phyloP scores from a whole-genome alignment of 2,888 invertebrate genomes.

The Luffia ferchaultella region DNA sequence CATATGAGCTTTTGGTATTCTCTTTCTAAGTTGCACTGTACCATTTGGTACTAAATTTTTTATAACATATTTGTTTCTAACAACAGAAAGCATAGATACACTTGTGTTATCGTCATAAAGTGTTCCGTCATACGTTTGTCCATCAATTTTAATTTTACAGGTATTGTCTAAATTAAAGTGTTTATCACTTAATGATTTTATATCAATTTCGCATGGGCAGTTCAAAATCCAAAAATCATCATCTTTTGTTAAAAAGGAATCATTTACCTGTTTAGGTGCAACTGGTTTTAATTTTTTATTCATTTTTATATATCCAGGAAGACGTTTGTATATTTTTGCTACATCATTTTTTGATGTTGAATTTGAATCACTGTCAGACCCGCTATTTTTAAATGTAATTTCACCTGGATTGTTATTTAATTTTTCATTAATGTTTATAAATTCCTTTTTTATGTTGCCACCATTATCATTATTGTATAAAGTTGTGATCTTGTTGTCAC shows the following conservation, averaged over 20 bases:
- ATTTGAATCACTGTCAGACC: no score
- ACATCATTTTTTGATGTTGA: no score
- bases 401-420: no score
- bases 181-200: constrained; percentile 23
- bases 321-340: no score
- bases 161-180: constrained; percentile 28
- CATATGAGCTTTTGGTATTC: constrained; percentile 38
- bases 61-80: constrained; percentile 21
- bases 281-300: constrained; percentile 24
- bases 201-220: constrained; percentile 33
- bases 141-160: constrained; percentile 38
- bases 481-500: no score
- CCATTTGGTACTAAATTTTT: constrained; percentile 26
- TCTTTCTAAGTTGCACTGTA: constrained; percentile 29
- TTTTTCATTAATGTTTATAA: no score
- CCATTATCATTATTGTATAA: no score
- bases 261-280: constrained; percentile 12
- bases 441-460: no score
- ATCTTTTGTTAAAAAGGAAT: constrained; percentile 22
- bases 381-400: no score
- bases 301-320: constrained; percentile 25
- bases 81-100: constrained; percentile 9
- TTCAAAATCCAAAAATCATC: constrained; percentile 43
- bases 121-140: constrained; percentile 32
- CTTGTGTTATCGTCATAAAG: constrained; percentile 20